Evolutionary conservation across 23 tunicate genomes (phyloP).

Genomic region (Ascidia mentula): DNA sequence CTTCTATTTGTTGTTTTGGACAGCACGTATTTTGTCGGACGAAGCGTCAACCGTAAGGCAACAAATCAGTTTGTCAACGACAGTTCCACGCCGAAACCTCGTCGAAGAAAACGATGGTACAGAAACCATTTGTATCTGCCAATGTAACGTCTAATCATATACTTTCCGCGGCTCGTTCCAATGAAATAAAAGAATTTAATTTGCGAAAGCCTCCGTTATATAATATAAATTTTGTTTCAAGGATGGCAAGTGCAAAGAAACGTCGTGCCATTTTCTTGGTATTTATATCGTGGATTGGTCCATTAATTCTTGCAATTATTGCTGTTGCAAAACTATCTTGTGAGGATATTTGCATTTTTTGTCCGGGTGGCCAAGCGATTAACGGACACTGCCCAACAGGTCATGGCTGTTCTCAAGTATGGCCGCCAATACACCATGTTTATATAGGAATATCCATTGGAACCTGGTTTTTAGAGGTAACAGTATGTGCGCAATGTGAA

Average conservation of each 20-base stretch:
- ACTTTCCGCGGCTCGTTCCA: too few relatives aligned
- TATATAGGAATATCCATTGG: slow-evolving; percentile 19
- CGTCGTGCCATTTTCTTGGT: slow-evolving; percentile 35
- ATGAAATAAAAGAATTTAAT: too few relatives aligned
- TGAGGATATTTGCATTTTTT: slow-evolving; percentile 23
- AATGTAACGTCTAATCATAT: too few relatives aligned
- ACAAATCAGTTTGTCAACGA: slow-evolving; percentile 26
- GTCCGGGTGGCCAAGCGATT: slow-evolving; percentile 26
- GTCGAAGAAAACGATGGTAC: slow-evolving; percentile 17
- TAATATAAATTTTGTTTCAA: neutral
- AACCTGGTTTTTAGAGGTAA: slow-evolving; percentile 52
- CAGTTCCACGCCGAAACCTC: neutral
- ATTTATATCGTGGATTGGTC: slow-evolving; percentile 45
- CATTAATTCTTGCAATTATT: slow-evolving; percentile 16
- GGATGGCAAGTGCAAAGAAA: slow-evolving; percentile 24
- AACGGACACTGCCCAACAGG: slow-evolving; percentile 30
- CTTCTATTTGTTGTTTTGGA: slow-evolving; percentile 50
- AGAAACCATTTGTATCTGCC: neutral
- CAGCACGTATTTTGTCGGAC: slow-evolving; percentile 77
- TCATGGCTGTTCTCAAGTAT: slow-evolving; percentile 33
- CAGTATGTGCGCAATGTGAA: too few relatives aligned
- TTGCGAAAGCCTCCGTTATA: too few relatives aligned
- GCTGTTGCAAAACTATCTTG: slow-evolving; percentile 41
- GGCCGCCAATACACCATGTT: slow-evolving; percentile 44
- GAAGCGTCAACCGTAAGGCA: slow-evolving; percentile 57